phyloP scores from a whole-genome alignment of 92 coral and sea anemone species.

The Epizoanthus ramosus region DNA sequence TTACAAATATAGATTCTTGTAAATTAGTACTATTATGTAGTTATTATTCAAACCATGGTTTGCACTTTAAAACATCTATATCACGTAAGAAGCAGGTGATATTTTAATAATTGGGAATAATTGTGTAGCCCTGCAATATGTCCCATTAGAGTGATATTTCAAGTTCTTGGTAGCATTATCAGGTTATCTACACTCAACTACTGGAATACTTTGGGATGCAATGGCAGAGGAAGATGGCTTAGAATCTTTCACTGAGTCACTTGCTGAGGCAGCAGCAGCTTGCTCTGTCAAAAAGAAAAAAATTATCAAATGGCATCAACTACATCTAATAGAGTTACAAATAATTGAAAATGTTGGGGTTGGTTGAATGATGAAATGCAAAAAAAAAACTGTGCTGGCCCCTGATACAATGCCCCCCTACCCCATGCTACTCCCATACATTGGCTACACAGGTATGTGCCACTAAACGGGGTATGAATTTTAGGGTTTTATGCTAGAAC shows the following conservation, averaged over 20 bases:
- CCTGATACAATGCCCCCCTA: no score
- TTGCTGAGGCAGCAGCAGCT: slow-evolving; percentile 59
- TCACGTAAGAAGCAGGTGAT: slow-evolving; percentile 30
- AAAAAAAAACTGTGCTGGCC: no score
- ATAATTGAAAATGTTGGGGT: no score
- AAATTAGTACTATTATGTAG: slow-evolving; percentile 3
- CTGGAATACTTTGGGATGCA: slow-evolving; percentile 61
- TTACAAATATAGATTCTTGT: slow-evolving; percentile 42
- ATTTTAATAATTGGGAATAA: slow-evolving; percentile 6
- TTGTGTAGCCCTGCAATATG: slow-evolving; percentile 7
- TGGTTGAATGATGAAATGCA: no score
- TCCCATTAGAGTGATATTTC: slow-evolving; percentile 4
- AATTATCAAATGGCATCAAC: no score
- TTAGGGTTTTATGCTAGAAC: no score
- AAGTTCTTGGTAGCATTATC: background rate
- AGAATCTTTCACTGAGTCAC: slow-evolving; percentile 54
- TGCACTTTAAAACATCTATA: slow-evolving; percentile 19
- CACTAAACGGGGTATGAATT: no score
- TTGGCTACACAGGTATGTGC: no score
- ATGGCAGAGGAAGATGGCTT: slow-evolving; percentile 60
- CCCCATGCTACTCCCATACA: no score
- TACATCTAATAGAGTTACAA: no score
- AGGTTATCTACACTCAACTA: slow-evolving; percentile 95
- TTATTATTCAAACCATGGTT: slow-evolving; percentile 17
- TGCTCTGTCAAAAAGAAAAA: slow-evolving; percentile 35